Conservation (phyloP, 1,140 invertebrate species). For the Palaemon carinicauda region DNA sequence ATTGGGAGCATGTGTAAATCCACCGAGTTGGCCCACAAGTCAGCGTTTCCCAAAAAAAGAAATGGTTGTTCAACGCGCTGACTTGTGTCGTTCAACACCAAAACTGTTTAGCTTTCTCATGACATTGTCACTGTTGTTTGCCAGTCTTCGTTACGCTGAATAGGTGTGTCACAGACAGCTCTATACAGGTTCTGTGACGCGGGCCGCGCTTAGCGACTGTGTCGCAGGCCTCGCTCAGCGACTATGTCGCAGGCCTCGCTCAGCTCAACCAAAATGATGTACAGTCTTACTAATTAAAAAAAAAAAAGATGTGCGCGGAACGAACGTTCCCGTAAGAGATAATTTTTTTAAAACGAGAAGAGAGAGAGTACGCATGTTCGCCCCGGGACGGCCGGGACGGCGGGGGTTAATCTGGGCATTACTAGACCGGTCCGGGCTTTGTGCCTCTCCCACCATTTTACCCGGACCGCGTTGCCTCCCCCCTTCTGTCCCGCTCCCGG, state of each 20-base stretch:
- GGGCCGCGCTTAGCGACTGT: background rate
- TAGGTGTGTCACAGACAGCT: constrained; percentile 44
- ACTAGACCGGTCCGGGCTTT: background rate
- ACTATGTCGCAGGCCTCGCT: background rate
- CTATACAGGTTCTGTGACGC: constrained; percentile 41
- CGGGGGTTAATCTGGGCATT: constrained; percentile 4
- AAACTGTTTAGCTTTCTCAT: constrained; percentile 4
- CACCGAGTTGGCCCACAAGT: constrained; percentile 6
- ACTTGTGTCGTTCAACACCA: constrained; percentile 24
- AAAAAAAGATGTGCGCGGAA: background rate
- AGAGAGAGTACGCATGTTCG: no score
- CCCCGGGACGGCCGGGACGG: background rate
- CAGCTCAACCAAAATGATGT: constrained; percentile 54
- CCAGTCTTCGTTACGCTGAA: constrained; percentile 41
- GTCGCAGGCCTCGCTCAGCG: constrained; percentile 15
- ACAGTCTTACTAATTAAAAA: constrained; percentile 28
- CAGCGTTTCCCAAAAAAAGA: constrained; percentile 4
- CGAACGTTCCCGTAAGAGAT: background rate
- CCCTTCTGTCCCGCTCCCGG: constrained; percentile 11
- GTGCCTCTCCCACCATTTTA: constrained; percentile 29
- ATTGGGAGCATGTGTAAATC: constrained; percentile 27
- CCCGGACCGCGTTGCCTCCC: background rate
- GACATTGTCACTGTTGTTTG: constrained; percentile 30
- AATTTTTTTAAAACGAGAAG: no score
- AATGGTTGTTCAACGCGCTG: constrained; percentile 45